Base-by-base conservation (phyloP, 2,113 vertebrate genomes). In the Propithecus coquereli region DNA sequence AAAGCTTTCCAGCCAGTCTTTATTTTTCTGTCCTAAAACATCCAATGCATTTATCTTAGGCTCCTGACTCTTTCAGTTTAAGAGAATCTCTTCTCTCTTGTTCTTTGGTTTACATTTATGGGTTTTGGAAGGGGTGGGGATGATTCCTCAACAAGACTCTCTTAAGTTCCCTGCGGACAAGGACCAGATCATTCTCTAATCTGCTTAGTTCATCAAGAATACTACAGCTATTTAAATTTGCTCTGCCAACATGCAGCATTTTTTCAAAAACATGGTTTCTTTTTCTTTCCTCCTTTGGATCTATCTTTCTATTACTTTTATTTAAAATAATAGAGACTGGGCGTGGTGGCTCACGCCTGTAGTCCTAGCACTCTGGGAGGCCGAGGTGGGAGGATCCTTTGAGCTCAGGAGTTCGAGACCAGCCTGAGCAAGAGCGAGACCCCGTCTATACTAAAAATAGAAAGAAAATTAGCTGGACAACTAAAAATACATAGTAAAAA, bases 11-110 rank as follows among this genome's bases (percentile, higher is more conserved):
- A 76, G 47, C 17, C 34, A 84, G 50, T 90, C 14, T 84, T 84
- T n/a, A 40, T 94, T 95, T 89, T 94, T 94, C n/a, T 84, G 9
- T 76, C 43, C 18, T 59, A 43, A 57, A 91, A 80, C 52, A 40
- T 79, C 47, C 40, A 73, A 18, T 86, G 22, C 30, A 86, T 11
- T 93, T 85, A 57, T 2, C 40, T 71, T 77, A 94, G 57, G 32
- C 74, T 92, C 6, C 37, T 91, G 66, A 85, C 43, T 57, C 52
- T 73, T 65, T 84, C 87, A 45, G 25, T 57, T 86, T 91, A 77
- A 91, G 70, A 94, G 32, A 81, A 25, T 50, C 16, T 83, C 32
- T 88, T 65, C n/a, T 23, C 27, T 88, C 5, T 89, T 63, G 22
- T 82, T 93, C 34, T 61, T 5, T 91, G 32, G 47, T 80, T 80